Evolutionary conservation across 2,797 vertebrate species (phyloP).

Genomic region (Coracias cyanogaster): DNA sequence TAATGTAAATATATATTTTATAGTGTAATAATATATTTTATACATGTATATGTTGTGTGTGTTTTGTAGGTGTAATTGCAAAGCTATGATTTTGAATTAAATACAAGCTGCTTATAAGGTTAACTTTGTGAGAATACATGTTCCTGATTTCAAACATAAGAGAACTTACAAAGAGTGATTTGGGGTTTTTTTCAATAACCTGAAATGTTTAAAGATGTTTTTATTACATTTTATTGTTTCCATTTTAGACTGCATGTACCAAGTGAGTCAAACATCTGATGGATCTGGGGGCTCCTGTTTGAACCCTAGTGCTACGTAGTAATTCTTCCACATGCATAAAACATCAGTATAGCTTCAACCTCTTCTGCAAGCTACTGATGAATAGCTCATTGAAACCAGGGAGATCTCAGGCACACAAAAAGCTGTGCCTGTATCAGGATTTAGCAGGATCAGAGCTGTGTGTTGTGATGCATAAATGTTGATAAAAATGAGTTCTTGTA

Average conservation of each 20-base stretch:
- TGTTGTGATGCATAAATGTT: constrained; percentile 19
- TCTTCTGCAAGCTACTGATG: constrained; percentile 1
- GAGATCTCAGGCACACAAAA: background rate
- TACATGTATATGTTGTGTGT: background rate
- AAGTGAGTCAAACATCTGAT: constrained; percentile 28
- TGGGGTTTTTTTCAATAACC: background rate
- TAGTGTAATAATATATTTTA: background rate
- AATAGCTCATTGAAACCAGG: constrained; percentile 21
- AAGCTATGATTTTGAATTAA: constrained; percentile 26
- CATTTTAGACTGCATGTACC: constrained; percentile 1
- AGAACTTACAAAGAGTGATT: background rate
- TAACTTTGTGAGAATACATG: background rate
- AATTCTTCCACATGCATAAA: constrained; percentile 49
- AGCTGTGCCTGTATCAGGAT: background rate
- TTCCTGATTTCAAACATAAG: background rate
- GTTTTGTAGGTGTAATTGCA: constrained; percentile 2
- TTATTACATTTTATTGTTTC: constrained; percentile 37
- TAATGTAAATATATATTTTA: background rate
- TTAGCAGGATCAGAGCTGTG: constrained; percentile 6
- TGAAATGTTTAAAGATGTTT: constrained; percentile 34
- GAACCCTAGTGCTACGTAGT: constrained; percentile 30
- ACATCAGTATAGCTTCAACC: background rate
- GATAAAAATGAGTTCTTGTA: constrained; percentile 28
- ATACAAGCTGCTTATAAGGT: background rate
- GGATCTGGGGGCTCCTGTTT: constrained; percentile 46